These are phyloP conservation scores for Dendrolimus houi DNA, from an alignment of 2,888 invertebrate species.

Conservation along the genomic window DNA sequence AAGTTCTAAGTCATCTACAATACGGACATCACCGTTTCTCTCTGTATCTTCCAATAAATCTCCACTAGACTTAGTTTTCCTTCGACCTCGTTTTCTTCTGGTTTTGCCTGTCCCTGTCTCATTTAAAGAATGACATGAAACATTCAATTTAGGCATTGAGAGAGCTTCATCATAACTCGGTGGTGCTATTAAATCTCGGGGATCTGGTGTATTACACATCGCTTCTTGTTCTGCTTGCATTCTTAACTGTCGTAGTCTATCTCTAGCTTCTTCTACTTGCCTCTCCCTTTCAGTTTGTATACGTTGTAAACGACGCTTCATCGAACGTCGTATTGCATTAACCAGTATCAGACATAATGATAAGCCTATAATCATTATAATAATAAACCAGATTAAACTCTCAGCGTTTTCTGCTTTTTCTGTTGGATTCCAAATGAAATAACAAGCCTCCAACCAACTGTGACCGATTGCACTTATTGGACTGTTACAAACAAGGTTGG, in stretches of 20 bases:
- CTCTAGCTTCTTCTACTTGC: slow-evolving; percentile 76
- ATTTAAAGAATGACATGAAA: slow-evolving; percentile 75
- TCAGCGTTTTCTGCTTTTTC: slow-evolving; percentile 52
- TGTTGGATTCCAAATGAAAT: slow-evolving; percentile 75
- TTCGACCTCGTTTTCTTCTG: slow-evolving; percentile 50
- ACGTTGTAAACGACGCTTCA: slow-evolving; percentile 68
- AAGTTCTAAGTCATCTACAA: slow-evolving; percentile 46
- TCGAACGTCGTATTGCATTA: slow-evolving; percentile 70
- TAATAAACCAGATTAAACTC: slow-evolving; percentile 76
- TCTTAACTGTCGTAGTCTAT: slow-evolving; percentile 70
- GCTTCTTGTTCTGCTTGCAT: slow-evolving; percentile 71
- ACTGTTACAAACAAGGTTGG: slow-evolving; percentile 79
- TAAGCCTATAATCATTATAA: slow-evolving; percentile 72
- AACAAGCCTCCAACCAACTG: slow-evolving; percentile 83
- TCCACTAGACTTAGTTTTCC: slow-evolving; percentile 71
- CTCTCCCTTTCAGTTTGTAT: slow-evolving; percentile 71
- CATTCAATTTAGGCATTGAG: slow-evolving; percentile 81
- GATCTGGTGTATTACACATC: slow-evolving; percentile 79
- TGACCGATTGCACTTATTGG: slow-evolving; percentile 78
- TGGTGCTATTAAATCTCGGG: slow-evolving; percentile 80
- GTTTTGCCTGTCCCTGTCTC: slow-evolving; percentile 62
- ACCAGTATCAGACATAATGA: slow-evolving; percentile 71
- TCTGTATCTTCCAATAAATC: slow-evolving; percentile 67
- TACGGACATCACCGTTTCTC: slow-evolving; percentile 51
- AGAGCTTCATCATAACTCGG: slow-evolving; percentile 88